phyloP scores from a whole-genome alignment of 2,888 invertebrate genomes.

The Exocentrus adspersus region DNA sequence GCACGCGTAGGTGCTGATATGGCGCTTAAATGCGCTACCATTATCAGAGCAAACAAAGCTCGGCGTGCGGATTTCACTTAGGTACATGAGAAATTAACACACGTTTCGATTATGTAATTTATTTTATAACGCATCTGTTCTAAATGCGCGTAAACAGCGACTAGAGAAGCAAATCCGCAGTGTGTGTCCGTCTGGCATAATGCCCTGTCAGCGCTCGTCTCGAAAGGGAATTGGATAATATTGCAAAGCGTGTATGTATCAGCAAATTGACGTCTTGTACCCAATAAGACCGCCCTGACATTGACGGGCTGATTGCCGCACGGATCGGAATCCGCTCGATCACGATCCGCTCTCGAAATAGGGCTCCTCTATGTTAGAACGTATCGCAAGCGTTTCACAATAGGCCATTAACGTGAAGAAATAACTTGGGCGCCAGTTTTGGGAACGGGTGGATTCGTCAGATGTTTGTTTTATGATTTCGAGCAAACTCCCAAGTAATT shows the following conservation, averaged over 20 bases:
- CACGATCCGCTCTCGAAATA: conserved; percentile 37
- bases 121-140: too few relatives aligned
- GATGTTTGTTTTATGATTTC: not conserved
- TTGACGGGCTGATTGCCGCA: conserved; percentile 27
- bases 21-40: not conserved
- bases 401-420: too few relatives aligned
- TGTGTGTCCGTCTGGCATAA: not conserved
- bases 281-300: conserved; percentile 19
- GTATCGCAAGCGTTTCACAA: too few relatives aligned
- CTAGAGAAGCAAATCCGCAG: too few relatives aligned
- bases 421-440: too few relatives aligned
- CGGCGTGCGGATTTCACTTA: too few relatives aligned
- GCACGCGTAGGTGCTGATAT: not conserved
- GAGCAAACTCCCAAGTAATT: not conserved
- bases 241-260: conserved; percentile 29
- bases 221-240: conserved; percentile 22
- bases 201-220: not conserved
- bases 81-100: too few relatives aligned
- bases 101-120: too few relatives aligned
- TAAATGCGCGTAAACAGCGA: too few relatives aligned
- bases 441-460: too few relatives aligned
- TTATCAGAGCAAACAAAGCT: too few relatives aligned
- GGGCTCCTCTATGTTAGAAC: too few relatives aligned
- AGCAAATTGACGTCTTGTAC: conserved; percentile 32
- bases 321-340: conserved; percentile 35